Conservation (phyloP, 2,888 invertebrate species). For the Lepidonotus clava region DNA sequence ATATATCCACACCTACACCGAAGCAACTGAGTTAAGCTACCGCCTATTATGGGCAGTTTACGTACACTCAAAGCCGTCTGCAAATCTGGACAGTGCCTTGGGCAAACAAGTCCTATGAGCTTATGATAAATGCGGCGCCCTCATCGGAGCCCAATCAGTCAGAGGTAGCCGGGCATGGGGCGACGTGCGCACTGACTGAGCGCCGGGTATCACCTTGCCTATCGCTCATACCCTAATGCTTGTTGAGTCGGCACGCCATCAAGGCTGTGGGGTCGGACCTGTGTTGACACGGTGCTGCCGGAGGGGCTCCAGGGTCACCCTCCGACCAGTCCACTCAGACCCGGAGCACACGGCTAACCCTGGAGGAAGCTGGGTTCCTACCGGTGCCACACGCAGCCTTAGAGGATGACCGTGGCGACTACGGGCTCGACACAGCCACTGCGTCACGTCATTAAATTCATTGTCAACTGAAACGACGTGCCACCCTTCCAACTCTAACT, state of each 20-base stretch:
- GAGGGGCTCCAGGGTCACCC: neutral
- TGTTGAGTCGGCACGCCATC: neutral
- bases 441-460: conserved; percentile 35
- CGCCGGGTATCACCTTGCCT: neutral
- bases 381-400: neutral
- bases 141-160: neutral
- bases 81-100: neutral
- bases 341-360: too few relatives aligned
- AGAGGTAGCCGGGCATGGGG: neutral
- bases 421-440: neutral
- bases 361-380: neutral
- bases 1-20: too few relatives aligned
- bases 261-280: neutral
- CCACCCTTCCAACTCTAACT: neutral
- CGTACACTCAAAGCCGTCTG: too few relatives aligned
- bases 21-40: too few relatives aligned
- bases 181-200: neutral
- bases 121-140: neutral
- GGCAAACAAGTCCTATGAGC: neutral
- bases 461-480: conserved; percentile 24
- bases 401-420: too few relatives aligned
- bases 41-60: too few relatives aligned
- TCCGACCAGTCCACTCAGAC: too few relatives aligned
- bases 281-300: neutral
- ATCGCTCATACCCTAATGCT: neutral